Evolutionary conservation across 2,113 vertebrate species (phyloP), one percentile per base, ranked within the genome.

Genomic region (Oryzias woworae): DNA sequence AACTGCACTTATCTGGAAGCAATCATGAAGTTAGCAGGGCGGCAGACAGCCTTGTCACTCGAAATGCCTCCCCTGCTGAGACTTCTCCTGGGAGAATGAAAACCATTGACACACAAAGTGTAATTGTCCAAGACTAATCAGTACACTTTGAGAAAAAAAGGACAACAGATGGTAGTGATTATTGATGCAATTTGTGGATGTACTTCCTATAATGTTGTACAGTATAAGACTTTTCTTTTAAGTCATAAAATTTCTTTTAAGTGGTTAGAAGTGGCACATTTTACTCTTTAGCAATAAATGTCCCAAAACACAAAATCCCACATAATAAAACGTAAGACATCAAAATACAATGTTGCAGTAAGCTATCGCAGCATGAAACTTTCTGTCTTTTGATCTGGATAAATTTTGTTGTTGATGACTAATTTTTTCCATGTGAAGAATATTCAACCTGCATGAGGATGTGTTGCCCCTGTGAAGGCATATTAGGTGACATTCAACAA

Each of bases 1-100:
- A 89, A 87, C 85, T 81, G 47, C 68, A 71, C 73, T 85, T 87
- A 82, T 84, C 88, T 91, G 90, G 86, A 88, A 90, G 83, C 86
- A 88, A 90, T 91, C 87, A 90, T 78, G 68, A 69, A 74, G 77
- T 85, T 82, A 82, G 76, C 75, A 71, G 73, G 75, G 81, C 87
- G 87, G 87, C 84, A 87, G 80, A 81, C 80, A 77, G 81, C 71
- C 73, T 76, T 66, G 82, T 86, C 85, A 87, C 76, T 77, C 56
- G 69, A 70, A 66, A 79, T 42, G 69, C 58, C 62, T 81, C 77
- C 72, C 68, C 80, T 72, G 73, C 82, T 75, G 80, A 78, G 68
- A 56, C 54, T n/a, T 69, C 58, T 75, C 64, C 17, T 7, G 48
- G 36, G 60, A 78, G 60, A 66, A 66, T 48, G 17, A 63, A 78